Base-by-base conservation (phyloP, 2,113 vertebrate species). In the Nibea coibor region DNA sequence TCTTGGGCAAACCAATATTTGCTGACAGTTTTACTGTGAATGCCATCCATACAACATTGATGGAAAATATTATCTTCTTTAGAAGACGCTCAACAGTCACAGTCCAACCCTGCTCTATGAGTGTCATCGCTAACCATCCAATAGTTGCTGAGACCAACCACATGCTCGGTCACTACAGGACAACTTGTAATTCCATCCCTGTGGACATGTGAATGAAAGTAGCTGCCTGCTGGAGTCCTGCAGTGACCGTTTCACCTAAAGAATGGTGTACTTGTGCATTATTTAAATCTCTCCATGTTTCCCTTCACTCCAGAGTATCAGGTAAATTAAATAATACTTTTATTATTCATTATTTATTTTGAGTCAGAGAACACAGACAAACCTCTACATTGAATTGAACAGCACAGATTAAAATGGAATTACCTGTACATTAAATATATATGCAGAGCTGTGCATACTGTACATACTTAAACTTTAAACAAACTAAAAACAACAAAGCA, bases 171-270 rank as follows among this genome's bases (percentile, higher is more conserved):
- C 62, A 59, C 72, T 31, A 51, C 56, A 77, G 68, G 45, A 75
- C 45, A 54, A 75, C 64, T 51, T 59, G 74, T 48, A 69, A 72
- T 76, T 70, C 24, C 56, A 64, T 63, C 70, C 65, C 71, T 39
- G 71, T 67, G 50, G 72, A 88, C 80, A 84, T 68, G 80, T 43
- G 75, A 87, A 66, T 78, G 68, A 62, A 76, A 77, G 78, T 81
- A 84, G 73, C 69, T 48, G 74, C 64, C 65, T 77, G 31, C 31
- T 35, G 31, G 31, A 35, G 31, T 35, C 31, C 31, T 72, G 77
- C 81, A 70, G 79, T 79, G 82, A 87, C 74, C 65, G 63, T 82
- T 83, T 89, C 72, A 84, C 73, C 82, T 70, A 54, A 35, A 53
- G 71, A 31, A 56, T 42, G 22, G 56, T 78, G 47, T 24, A n/a